Evolutionary conservation across 2,888 invertebrate genomes (phyloP).

Genomic region (Drosophila neonasuta): DNA sequence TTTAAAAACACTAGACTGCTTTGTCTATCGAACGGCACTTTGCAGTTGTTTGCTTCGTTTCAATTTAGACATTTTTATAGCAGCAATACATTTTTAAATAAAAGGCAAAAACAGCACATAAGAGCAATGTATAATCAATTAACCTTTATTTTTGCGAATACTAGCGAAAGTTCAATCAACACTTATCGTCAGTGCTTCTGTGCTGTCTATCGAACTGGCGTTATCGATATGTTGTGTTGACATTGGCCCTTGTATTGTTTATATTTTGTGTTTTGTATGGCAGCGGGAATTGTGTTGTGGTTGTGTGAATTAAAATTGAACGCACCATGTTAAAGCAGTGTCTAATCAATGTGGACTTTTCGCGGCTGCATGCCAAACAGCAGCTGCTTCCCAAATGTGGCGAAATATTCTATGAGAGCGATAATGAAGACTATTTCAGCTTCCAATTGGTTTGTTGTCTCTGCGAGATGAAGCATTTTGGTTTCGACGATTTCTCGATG

Average conservation of each 20-base stretch:
- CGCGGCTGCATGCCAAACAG: slow-evolving; percentile 55
- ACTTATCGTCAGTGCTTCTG: not conserved
- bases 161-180: slow-evolving; percentile 3
- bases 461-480: slow-evolving; percentile 69
- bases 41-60: too few relatives aligned
- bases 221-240: slow-evolving; percentile 30
- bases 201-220: not conserved
- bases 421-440: slow-evolving; percentile 50
- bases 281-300: not conserved
- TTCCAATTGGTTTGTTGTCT: slow-evolving; percentile 63
- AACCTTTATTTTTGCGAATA: too few relatives aligned
- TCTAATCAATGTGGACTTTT: slow-evolving; percentile 55
- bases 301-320: slow-evolving; percentile 28
- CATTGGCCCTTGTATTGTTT: slow-evolving; percentile 31
- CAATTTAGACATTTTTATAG: too few relatives aligned
- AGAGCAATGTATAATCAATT: too few relatives aligned
- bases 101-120: too few relatives aligned
- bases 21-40: too few relatives aligned
- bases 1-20: not conserved
- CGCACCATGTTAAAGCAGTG: slow-evolving; percentile 66
- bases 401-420: slow-evolving; percentile 63
- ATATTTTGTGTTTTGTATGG: slow-evolving; percentile 32
- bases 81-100: too few relatives aligned
- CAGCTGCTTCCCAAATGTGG: slow-evolving; percentile 64
- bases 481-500: slow-evolving; percentile 62